phyloP scores from a whole-genome alignment of 2,888 invertebrate species.

The Nomada ferruginata region DNA sequence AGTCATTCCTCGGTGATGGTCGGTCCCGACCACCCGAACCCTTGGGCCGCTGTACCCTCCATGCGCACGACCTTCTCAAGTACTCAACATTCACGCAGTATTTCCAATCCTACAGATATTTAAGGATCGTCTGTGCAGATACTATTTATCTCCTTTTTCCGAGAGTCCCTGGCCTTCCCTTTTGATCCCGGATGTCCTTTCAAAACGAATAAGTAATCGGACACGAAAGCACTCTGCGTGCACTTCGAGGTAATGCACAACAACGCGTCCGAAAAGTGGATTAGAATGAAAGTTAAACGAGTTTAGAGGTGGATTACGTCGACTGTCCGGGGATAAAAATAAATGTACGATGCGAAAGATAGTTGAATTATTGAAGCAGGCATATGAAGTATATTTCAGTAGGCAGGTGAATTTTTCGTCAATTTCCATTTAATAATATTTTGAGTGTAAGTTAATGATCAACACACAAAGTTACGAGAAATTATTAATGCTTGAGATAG shows the following conservation, averaged over 20 bases:
- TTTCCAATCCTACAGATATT: no score
- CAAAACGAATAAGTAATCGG: conserved; percentile 70
- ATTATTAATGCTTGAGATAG: no score
- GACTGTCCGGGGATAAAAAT: not conserved
- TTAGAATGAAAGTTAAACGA: conserved; percentile 23
- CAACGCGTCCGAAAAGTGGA: conserved; percentile 13
- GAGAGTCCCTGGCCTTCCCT: conserved; percentile 16
- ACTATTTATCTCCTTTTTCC: not conserved
- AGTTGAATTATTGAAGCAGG: not conserved
- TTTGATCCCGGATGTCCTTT: conserved; percentile 62
- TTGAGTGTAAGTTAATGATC: no score
- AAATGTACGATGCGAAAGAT: not conserved
- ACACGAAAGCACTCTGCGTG: conserved; percentile 52
- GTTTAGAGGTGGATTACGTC: not conserved
- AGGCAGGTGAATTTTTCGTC: no score
- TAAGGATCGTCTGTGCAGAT: conserved; percentile 57
- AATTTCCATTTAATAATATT: no score
- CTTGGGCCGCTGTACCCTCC: no score
- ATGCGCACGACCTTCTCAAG: no score
- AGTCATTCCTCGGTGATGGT: no score
- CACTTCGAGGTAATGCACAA: conserved; percentile 5
- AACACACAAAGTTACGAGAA: no score
- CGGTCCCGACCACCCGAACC: no score
- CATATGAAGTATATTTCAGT: not conserved
- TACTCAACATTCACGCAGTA: no score